A percentile compares a stretch with the other conserved stretches of the same genome.
These are phyloP conservation scores for Aplocera efformata DNA, from an alignment of 2,888 invertebrate species.

Conservation along the genomic window DNA sequence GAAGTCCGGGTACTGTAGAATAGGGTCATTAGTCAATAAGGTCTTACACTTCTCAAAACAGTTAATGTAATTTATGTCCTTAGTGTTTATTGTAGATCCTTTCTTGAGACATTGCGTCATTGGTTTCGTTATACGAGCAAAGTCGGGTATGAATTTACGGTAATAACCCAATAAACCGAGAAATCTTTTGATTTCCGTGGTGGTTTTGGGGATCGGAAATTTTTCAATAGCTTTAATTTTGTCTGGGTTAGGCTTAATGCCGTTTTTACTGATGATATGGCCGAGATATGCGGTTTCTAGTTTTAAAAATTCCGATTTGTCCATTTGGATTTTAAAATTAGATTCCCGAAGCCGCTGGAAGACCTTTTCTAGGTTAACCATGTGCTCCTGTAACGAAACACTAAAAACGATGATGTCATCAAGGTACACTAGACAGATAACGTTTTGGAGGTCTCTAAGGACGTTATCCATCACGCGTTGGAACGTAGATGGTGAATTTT, in stretches of 20 bases:
- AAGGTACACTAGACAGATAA: too few relatives aligned
- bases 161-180: conserved; percentile 35
- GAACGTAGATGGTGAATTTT: neutral
- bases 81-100: conserved; percentile 1
- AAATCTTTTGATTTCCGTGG: conserved; percentile 32
- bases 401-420: too few relatives aligned
- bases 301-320: conserved; percentile 32
- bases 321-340: conserved; percentile 34
- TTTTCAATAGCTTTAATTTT: too few relatives aligned
- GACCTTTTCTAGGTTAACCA: conserved; percentile 28
- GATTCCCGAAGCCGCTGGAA: conserved; percentile 27
- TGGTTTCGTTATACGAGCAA: conserved; percentile 18
- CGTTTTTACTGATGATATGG: conserved; percentile 29
- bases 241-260: conserved; percentile 33
- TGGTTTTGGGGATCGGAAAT: conserved; percentile 32
- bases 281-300: conserved; percentile 30
- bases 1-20: too few relatives aligned
- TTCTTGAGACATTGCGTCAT: conserved; percentile 3
- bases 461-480: conserved; percentile 38
- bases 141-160: conserved; percentile 34
- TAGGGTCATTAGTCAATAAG: too few relatives aligned
- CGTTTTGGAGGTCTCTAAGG: too few relatives aligned
- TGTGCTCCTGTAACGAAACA: too few relatives aligned
- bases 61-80: conserved; percentile 24
- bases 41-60: conserved; percentile 28